These are phyloP conservation scores for Drosophila bipectinata DNA, from an alignment of 1,140 invertebrate species.

Conservation along the genomic window DNA sequence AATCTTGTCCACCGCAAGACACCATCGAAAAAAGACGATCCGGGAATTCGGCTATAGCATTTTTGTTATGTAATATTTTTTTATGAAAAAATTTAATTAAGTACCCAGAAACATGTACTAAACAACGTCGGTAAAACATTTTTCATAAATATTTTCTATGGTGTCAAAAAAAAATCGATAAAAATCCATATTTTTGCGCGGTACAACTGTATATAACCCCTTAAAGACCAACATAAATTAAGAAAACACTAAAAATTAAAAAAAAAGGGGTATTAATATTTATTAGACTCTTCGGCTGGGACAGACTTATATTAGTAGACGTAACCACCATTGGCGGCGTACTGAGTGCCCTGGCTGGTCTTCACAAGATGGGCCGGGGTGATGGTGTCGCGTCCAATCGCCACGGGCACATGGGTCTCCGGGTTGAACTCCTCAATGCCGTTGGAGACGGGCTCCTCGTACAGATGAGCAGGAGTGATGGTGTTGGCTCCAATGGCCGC, in stretches of 20 bases:
- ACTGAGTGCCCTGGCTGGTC: constrained; percentile 48
- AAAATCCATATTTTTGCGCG: too few species aligned
- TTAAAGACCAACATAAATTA: not conserved
- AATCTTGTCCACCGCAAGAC: too few species aligned
- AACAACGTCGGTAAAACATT: too few species aligned
- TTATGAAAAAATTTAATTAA: too few species aligned
- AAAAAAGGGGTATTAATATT: not conserved
- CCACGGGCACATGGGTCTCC: constrained; percentile 55
- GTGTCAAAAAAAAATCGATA: too few species aligned
- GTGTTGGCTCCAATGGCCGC: constrained; percentile 32
- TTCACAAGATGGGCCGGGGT: constrained; percentile 41
- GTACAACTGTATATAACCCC: too few species aligned
- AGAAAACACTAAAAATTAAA: constrained; percentile 3
- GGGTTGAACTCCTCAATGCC: constrained; percentile 66
- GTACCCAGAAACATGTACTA: too few species aligned
- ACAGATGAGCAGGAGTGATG: constrained; percentile 37
- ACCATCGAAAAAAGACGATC: too few species aligned
- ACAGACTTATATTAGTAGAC: constrained; percentile 50
- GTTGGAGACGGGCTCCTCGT: constrained; percentile 59
- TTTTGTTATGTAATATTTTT: too few species aligned
- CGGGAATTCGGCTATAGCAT: too few species aligned
- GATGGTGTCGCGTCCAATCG: constrained; percentile 56
- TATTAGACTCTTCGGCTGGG: constrained; percentile 16
- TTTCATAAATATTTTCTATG: too few species aligned
- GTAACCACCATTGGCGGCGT: constrained; percentile 68